These are phyloP conservation scores for Pteromalus puparum DNA, from an alignment of 1,140 invertebrate genomes.

Conservation along the genomic window DNA sequence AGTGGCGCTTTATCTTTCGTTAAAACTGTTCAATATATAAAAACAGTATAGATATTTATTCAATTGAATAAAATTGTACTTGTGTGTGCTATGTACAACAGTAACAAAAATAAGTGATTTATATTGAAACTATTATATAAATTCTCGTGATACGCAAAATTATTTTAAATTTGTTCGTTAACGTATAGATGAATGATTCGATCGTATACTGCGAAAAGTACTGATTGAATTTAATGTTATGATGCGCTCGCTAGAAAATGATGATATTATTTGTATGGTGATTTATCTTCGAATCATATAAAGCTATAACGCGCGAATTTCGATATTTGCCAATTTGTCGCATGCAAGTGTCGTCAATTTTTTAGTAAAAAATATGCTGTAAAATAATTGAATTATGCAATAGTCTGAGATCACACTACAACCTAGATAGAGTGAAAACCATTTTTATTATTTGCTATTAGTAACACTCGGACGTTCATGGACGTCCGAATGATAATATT, in stretches of 20 bases:
- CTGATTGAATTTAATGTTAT: not conserved
- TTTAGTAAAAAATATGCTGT: too few relatives aligned
- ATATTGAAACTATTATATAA: not conserved
- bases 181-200: not conserved
- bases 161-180: not conserved
- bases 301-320: not conserved
- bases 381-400: too few relatives aligned
- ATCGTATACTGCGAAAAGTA: not conserved
- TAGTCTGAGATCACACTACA: not conserved
- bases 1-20: too few relatives aligned
- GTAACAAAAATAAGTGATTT: not conserved
- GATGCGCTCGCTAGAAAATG: not conserved
- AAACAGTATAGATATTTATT: too few relatives aligned
- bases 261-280: not conserved
- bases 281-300: not conserved
- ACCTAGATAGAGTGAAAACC: not conserved
- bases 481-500: not conserved
- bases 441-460: not conserved
- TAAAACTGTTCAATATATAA: not conserved
- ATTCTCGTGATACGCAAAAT: constrained; percentile 26
- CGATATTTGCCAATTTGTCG: not conserved
- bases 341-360: not conserved
- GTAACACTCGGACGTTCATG: not conserved
- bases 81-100: not conserved
- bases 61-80: too few relatives aligned